A percentile compares a stretch with the other conserved stretches of the same genome.
Evolutionary conservation across 1,140 invertebrate genomes (phyloP).

Genomic region (Mylabris phalerata): DNA sequence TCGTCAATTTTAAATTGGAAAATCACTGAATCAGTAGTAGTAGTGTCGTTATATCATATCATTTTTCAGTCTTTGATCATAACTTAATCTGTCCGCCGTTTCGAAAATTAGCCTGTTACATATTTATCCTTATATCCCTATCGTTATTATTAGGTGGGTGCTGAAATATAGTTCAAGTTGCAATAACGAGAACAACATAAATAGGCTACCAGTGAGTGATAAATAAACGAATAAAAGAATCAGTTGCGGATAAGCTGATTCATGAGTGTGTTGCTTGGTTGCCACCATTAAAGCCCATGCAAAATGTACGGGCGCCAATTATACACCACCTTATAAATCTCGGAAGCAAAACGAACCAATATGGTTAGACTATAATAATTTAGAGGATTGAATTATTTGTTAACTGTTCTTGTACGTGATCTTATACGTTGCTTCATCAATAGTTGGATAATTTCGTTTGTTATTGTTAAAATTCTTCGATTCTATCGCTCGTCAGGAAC

Average conservation of each 20-base stretch:
- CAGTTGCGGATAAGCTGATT: slow-evolving; percentile 13
- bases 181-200: slow-evolving; percentile 23
- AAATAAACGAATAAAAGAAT: slow-evolving; percentile 13
- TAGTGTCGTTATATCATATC: not conserved
- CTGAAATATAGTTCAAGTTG: slow-evolving; percentile 13
- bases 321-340: slow-evolving; percentile 27
- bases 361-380: too few relatives aligned
- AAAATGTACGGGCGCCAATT: slow-evolving; percentile 29
- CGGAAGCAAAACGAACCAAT: slow-evolving; percentile 2
- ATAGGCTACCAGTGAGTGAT: slow-evolving; percentile 3
- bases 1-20: too few relatives aligned
- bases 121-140: too few relatives aligned
- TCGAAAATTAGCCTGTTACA: slow-evolving; percentile 15
- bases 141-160: slow-evolving; percentile 12
- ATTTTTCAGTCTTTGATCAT: slow-evolving; percentile 8
- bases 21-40: too few relatives aligned
- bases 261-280: slow-evolving; percentile 12
- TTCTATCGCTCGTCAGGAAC: too few relatives aligned
- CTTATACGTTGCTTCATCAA: too few relatives aligned
- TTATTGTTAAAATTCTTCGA: too few relatives aligned
- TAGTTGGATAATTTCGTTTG: too few relatives aligned
- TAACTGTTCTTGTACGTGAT: too few relatives aligned
- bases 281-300: slow-evolving; percentile 23
- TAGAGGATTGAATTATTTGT: too few relatives aligned
- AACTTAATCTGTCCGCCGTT: slow-evolving; percentile 15